Base-by-base conservation (phyloP, 2,888 invertebrate species). In the Gymnosoma rotundatum region DNA sequence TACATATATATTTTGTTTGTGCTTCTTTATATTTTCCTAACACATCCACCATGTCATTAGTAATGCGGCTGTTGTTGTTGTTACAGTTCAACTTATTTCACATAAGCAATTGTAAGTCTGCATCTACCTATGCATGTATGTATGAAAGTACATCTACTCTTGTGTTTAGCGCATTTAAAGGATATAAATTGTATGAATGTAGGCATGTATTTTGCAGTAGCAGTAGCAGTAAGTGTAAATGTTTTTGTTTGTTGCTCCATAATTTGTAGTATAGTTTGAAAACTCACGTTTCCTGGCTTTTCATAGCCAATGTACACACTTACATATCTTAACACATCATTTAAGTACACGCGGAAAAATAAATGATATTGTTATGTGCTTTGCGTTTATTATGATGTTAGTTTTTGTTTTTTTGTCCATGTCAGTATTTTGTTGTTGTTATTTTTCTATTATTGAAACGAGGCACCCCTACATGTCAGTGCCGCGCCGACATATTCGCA, bases 261-360 rank as follows among this genome's bases (percentile, higher is more conserved):
- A 88, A 88, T 87, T 88, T 88, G 86, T 86, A 84, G 87, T 84
- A 85, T 86, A 88, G 87, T 88, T 88, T 89, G 87, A 88, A 87
- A 89, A 88, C 88, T 88, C 86, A 86, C 85, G 86, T 86, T 81
- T 86, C 82, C 83, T 83, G 83, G 72, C 67, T 74, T 78, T 76
- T 81, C 58, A 66, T 63, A 61, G 58, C 50, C 50, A 61, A n/a
- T n/a, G 38, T 21, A 73, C 61, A 36, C 52, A 66, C 7, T 32
- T 32, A 32, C 32, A 8, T 32, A 21, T 21, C 20, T 38, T 3
- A 36, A 38, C 48, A 76, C 32, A 20, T 21, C 32, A n/a, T 48
- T 9, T 3, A 45, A 54, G 42, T 45, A 64, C 83, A 83, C 66
- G n/a, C 58, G 61, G 36, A 75, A 70, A 78, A 74, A 74, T 42